Base-by-base conservation (phyloP, 1,140 invertebrate species). In the Drosophila eugracilis region DNA sequence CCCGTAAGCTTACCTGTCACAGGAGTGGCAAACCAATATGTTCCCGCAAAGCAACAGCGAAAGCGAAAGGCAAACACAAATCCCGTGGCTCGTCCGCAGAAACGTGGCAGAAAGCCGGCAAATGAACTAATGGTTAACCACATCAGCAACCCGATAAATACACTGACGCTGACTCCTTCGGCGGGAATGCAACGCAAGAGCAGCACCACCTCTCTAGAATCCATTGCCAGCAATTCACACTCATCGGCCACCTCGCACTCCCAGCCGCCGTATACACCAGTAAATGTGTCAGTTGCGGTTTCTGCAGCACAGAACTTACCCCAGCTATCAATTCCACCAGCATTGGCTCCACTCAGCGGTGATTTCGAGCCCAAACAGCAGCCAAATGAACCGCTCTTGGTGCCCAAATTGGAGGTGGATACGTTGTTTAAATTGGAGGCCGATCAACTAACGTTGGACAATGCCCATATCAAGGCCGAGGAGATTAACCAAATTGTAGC, bases 181-280 rank as follows among this genome's bases (percentile, higher is more conserved):
- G 60, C 84, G 14, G 84, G 75, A 36, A 60, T 86, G 45, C 78
- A 90, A 19, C 81, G 89, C 19, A 91, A 91, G 48, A 88, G 89
- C 42, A 91, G 89, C 67, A 91, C 85, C 58, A 91, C 89, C 7
- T 91, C 89, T 19, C 53, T 91, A 39, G 89, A 91, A 63, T 91
- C 89, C 7, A 91, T 91, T 50, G 89, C 89, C 53, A 91, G 89
- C 65, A 91, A 91, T 22, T 91, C 89, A 17, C 89, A 91, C 14
- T 90, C 89, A 1, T 90, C 89, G 34, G 78, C 62, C 17, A 74
- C 50, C 41, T 84, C 80, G 24, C 81, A 84, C 19, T 72, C 81
- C 14, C 59, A 80, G 37, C 53, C 39, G 60, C 75, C 78, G 5
- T 84, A 85, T 9, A 73, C 41, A 17, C 79, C 69, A 1, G 54